Percentiles rank a stretch among this genome's conserved stretches.
Evolutionary conservation across 2,888 invertebrate species (phyloP).

Genomic region (Campoplex nolae): DNA sequence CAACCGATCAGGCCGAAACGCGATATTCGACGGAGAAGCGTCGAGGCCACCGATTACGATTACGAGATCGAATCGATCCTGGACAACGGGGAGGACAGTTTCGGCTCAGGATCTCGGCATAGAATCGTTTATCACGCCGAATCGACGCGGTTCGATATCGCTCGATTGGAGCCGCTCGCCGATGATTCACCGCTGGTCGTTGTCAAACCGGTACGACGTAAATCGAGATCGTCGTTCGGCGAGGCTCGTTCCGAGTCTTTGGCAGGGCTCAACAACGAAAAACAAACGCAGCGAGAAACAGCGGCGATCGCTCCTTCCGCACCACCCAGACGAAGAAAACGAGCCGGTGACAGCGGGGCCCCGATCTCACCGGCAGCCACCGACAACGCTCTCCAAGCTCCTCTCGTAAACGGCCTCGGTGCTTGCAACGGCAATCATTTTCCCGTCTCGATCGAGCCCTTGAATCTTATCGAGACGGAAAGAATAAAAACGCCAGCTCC

Average conservation of each 20-base stretch:
- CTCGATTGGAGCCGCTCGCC: conserved; percentile 77
- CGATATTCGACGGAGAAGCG: conserved; percentile 75
- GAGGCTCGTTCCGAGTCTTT: conserved; percentile 65
- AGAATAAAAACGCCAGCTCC: conserved; percentile 68
- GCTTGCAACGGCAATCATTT: conserved; percentile 65
- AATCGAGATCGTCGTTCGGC: conserved; percentile 78
- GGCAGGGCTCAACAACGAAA: conserved; percentile 52
- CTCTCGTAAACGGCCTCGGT: conserved; percentile 46
- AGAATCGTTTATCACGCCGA: conserved; percentile 81
- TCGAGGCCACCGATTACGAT: conserved; percentile 70
- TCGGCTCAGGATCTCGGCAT: conserved; percentile 73
- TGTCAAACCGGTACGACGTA: conserved; percentile 81
- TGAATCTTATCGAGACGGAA: conserved; percentile 57
- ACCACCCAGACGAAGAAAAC: conserved; percentile 69
- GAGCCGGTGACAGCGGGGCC: conserved; percentile 56
- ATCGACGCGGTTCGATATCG: conserved; percentile 66
- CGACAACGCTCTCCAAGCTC: no score
- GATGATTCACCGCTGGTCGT: conserved; percentile 77
- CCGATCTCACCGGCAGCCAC: no score
- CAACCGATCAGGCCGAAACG: conserved; percentile 85
- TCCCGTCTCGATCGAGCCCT: conserved; percentile 8
- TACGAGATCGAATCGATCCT: conserved; percentile 48
- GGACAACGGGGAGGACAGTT: conserved; percentile 64
- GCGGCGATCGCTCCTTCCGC: conserved; percentile 43
- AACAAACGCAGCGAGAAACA: background rate